A percentile compares a stretch with the other conserved stretches of the same genome.
Conservation (phyloP, 2,113 vertebrate species). For the Dicaeum eximium region DNA sequence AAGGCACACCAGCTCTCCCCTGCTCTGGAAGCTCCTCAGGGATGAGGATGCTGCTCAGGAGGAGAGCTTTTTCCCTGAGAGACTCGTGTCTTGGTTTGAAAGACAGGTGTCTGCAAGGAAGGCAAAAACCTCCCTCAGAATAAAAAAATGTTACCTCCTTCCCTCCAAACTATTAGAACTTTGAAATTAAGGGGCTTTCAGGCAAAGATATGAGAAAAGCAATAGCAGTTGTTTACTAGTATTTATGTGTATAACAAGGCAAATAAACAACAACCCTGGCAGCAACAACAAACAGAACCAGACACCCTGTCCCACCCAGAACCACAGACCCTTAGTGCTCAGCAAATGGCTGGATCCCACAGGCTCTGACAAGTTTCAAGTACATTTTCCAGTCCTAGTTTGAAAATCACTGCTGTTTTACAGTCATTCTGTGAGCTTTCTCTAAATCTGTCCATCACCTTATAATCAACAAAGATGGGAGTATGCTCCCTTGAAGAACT, state of each 20-base stretch:
- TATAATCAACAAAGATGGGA: neutral
- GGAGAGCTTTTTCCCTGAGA: neutral
- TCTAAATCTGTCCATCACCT: neutral
- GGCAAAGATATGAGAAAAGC: neutral
- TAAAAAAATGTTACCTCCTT: neutral
- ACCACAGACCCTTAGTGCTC: neutral
- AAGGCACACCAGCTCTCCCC: neutral
- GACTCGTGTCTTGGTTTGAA: neutral
- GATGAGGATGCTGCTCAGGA: neutral
- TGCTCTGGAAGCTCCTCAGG: neutral
- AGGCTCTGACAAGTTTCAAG: neutral
- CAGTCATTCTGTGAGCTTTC: neutral
- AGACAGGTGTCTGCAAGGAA: neutral
- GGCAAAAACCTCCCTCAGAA: neutral
- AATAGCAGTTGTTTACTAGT: neutral
- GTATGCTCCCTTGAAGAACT: neutral
- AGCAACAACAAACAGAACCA: neutral
- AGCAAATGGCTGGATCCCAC: neutral
- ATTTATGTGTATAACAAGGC: neutral
- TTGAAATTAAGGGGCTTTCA: neutral
- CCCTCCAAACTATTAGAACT: neutral
- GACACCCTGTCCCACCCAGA: neutral
- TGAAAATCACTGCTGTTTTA: neutral
- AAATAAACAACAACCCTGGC: rapidly evolving
- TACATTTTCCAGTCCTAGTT: neutral